Percentiles rank a stretch among this genome's conserved stretches.
Conservation (phyloP, 2,113 vertebrate species). For the Mesitornis unicolor region DNA sequence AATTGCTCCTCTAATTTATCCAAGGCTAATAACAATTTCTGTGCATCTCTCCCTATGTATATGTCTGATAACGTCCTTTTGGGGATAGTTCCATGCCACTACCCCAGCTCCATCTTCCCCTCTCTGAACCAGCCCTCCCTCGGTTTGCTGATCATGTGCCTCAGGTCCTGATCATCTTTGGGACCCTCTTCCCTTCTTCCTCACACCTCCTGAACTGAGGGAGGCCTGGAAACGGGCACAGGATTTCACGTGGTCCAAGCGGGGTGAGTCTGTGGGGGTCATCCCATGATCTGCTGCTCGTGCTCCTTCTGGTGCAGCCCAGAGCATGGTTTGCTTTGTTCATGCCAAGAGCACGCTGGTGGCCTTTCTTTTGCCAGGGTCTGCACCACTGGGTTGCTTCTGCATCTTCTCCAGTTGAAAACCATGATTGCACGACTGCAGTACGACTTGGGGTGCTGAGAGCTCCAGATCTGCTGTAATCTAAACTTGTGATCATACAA, state of each 20-base stretch:
- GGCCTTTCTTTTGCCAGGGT: neutral
- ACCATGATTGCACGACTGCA: neutral
- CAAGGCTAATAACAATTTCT: neutral
- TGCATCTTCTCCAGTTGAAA: neutral
- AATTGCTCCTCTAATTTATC: neutral
- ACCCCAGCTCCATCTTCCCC: neutral
- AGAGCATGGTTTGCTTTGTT: neutral
- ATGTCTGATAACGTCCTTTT: neutral
- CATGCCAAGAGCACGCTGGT: fast-evolving
- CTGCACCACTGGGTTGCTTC: neutral
- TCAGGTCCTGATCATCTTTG: neutral
- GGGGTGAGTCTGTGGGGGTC: neutral
- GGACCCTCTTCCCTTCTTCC: neutral
- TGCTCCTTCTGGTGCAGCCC: neutral
- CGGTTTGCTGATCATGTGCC: neutral
- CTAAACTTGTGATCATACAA: neutral
- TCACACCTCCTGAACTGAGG: neutral
- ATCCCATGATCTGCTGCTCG: fast-evolving
- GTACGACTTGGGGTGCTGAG: neutral
- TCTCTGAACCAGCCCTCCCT: neutral
- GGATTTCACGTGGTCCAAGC: neutral
- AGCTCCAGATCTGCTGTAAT: neutral
- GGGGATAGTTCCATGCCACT: neutral
- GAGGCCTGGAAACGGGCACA: neutral
- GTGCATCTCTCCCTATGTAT: neutral